Evolutionary conservation across 2,113 vertebrate species (phyloP), one percentile per base, ranked within the genome.

Genomic region (Passer montanus): DNA sequence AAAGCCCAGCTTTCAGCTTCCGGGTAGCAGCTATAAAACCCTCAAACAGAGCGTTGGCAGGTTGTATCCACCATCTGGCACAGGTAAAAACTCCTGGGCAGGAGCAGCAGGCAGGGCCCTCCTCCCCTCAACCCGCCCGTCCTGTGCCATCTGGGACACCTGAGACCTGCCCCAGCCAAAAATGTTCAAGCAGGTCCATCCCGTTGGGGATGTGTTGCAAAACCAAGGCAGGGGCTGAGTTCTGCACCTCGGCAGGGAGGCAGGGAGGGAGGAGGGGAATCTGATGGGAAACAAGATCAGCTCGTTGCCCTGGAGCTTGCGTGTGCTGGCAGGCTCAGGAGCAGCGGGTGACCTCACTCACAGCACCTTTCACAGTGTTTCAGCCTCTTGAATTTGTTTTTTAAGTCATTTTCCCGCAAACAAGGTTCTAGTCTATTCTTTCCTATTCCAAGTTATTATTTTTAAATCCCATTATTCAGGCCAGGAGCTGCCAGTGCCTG

Each of bases 161-260:
- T 1, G 17, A 49, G 92, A 90, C 92, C 90, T 90, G 75, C 87
- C 93, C 82, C 83, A 55, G 43, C 50, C 85, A 91, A 79, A 91
- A 91, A 66, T 87, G 78, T 11, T 73, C 23, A 3, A 97, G 90
- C 95, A 94, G 94, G 94, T 95, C 95, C 3, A 1, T 80, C 94
- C 75, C 35, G 84, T 82, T 3, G 44, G 89, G 72, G 89, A 59
- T 47, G 85, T 86, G 91, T 96, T 96, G 96, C 94, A 94, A 93
- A 95, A 97, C 37, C 67, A 6, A 89, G 73, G 81, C 43, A 10
- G 67, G 15, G 64, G 77, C 6, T 21, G 87, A 62, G 91, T 27
- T 59, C 49, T 83, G 85, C 31, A 6, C 35, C 23, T 18, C 7
- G 2, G 35, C 3, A 1, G 50, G 50, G 43, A 66, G 64, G 80